Percentiles rank a stretch among this genome's conserved stretches.
Conservation (phyloP, 2,888 invertebrate species). For the Phaedon cochleariae region DNA sequence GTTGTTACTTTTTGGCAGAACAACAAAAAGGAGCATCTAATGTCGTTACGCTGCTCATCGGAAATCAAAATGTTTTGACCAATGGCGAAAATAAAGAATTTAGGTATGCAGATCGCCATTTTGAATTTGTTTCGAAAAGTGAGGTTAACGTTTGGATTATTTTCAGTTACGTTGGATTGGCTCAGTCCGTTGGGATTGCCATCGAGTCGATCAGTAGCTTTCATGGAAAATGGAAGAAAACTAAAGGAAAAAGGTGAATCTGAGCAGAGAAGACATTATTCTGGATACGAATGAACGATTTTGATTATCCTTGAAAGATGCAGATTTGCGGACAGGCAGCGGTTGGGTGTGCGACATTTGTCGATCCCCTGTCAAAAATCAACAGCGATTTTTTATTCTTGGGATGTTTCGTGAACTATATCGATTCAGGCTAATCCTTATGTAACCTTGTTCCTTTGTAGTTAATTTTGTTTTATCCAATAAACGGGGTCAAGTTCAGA, state of each 20-base stretch:
- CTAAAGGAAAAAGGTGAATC: constrained; percentile 71
- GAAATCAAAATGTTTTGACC: constrained; percentile 60
- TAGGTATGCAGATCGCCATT: constrained; percentile 16
- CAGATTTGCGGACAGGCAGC: neutral
- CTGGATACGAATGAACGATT: neutral
- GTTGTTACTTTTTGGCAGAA: constrained; percentile 79
- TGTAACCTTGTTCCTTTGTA: constrained; percentile 40
- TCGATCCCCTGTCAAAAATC: constrained; percentile 37
- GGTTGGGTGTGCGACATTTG: constrained; percentile 23
- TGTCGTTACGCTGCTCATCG: constrained; percentile 82
- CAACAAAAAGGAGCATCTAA: constrained; percentile 66
- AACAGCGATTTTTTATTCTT: constrained; percentile 17
- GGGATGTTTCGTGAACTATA: constrained; percentile 33
- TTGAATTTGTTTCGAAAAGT: too few species aligned
- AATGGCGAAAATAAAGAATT: constrained; percentile 70
- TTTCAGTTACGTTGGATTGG: constrained; percentile 76
- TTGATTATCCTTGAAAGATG: neutral
- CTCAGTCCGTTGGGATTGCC: constrained; percentile 82
- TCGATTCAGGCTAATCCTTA: constrained; percentile 38
- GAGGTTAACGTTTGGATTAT: too few species aligned
- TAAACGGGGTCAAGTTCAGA: constrained; percentile 35
- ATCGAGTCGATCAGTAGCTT: constrained; percentile 85
- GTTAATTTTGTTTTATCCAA: constrained; percentile 43
- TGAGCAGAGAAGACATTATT: neutral
- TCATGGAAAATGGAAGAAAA: constrained; percentile 85